Evolutionary conservation across 2,113 vertebrate genomes (phyloP).

Genomic region (Cavia porcellus): DNA sequence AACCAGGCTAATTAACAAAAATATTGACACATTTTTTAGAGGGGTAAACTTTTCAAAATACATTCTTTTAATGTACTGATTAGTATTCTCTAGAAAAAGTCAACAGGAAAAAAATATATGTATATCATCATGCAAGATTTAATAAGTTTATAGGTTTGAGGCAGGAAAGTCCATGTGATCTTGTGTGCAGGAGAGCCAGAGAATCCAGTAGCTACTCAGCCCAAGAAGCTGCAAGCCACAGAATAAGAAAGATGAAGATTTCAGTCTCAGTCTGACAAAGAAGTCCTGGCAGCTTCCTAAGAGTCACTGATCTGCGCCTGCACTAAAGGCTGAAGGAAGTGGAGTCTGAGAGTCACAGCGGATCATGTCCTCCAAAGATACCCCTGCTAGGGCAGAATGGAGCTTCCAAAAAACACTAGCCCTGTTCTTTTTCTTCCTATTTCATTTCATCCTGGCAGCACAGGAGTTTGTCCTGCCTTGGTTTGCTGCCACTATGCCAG

Average conservation of each 20-base stretch:
- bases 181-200: background rate
- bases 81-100: background rate
- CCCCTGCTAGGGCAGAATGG: background rate
- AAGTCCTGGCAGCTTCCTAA: background rate
- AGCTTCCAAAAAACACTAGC: background rate
- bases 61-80: background rate
- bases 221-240: background rate
- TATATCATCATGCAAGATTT: background rate
- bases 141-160: background rate
- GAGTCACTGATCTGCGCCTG: background rate
- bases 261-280: background rate
- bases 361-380: background rate
- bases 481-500: background rate
- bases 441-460: background rate
- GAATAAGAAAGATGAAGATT: background rate
- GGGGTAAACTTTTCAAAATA: background rate
- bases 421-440: background rate
- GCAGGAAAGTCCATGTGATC: background rate
- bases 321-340: background rate
- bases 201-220: background rate
- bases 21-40: background rate
- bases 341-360: background rate
- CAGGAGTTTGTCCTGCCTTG: fast-evolving
- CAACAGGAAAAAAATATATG: background rate
- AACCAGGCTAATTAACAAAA: background rate